Base-by-base conservation (phyloP, 1,140 invertebrate species). In the Ceratina australensis region DNA sequence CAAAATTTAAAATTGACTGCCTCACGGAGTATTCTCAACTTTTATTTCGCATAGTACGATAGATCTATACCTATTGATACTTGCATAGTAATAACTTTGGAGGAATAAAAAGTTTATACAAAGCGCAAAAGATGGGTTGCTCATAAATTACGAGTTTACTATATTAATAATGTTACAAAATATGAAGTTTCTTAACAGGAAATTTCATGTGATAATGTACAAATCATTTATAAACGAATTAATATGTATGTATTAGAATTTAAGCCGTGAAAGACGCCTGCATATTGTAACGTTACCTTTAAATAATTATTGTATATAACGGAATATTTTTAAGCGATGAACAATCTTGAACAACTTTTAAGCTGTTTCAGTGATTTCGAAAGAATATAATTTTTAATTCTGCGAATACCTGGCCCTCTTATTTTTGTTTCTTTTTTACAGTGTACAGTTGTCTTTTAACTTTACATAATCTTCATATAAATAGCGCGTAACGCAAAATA, bases 191-290 rank as follows among this genome's bases (percentile, higher is more conserved):
- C 10, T 88, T 85, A 87, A 86, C 84, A 78, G 56, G 72, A 79
- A 86, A 88, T 85, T 87, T 86, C 67, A 87, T 88, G 85, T 89
- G 82, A 89, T 88, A 87, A 88, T 88, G 85, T 89, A 89, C 86
- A 88, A 88, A 87, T 83, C 69, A 77, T 79, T 84, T 85, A 81
- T 85, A 85, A 85, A 80, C 67, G 28, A 28, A 49, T 87, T 86
- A 72, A 80, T 81, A 79, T 84, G 10, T 42, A 10, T 42, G 33
- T 42, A 78, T 81, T 79, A 87, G 78, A 86, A 52, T 60, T 74
- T 83, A 83, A 86, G 79, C 42, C 78, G 50, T 69, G 74, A 84
- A 83, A 65, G 80, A 80, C 80, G 71, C 85, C 83, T 88, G 86
- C 61, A 85, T 77, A 85, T 87, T 84, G 64, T 79, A 76, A 56